Evolutionary conservation across 2,797 vertebrate genomes (phyloP).

Genomic region (Mallotus villosus): DNA sequence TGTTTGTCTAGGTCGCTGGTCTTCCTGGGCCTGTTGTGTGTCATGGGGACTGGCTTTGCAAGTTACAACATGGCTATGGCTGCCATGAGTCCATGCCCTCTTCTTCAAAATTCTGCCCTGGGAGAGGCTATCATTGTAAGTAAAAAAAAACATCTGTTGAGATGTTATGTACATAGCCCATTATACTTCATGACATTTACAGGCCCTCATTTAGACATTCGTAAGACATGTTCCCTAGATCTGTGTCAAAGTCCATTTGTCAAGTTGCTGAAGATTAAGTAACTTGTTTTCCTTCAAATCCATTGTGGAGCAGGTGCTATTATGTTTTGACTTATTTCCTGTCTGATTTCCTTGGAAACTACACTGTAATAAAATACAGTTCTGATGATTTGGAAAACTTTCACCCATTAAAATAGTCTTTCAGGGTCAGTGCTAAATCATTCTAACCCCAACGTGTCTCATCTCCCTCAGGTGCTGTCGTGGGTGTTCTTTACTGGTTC

Average conservation of each 20-base stretch:
- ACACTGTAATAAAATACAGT: background rate
- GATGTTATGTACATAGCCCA: background rate
- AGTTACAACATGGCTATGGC: slow-evolving; percentile 94
- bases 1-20: slow-evolving; percentile 79
- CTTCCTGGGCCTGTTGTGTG: slow-evolving; percentile 71
- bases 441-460: background rate
- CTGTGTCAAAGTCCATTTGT: slow-evolving; percentile 39
- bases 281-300: slow-evolving; percentile 16
- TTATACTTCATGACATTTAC: background rate
- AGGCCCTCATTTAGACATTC: background rate
- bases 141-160: slow-evolving; percentile 33
- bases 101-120: slow-evolving; percentile 75
- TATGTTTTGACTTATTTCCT: background rate
- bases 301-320: background rate
- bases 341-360: background rate
- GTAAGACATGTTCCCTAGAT: background rate
- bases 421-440: background rate
- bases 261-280: background rate
- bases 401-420: too few species aligned
- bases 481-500: slow-evolving; percentile 88
- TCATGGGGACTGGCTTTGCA: slow-evolving; percentile 82
- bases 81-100: slow-evolving; percentile 90
- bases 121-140: slow-evolving; percentile 88
- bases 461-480: slow-evolving; percentile 79
- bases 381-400: too few species aligned